Conservation (phyloP, 2,888 invertebrate genomes). For the Arenicola marina region DNA sequence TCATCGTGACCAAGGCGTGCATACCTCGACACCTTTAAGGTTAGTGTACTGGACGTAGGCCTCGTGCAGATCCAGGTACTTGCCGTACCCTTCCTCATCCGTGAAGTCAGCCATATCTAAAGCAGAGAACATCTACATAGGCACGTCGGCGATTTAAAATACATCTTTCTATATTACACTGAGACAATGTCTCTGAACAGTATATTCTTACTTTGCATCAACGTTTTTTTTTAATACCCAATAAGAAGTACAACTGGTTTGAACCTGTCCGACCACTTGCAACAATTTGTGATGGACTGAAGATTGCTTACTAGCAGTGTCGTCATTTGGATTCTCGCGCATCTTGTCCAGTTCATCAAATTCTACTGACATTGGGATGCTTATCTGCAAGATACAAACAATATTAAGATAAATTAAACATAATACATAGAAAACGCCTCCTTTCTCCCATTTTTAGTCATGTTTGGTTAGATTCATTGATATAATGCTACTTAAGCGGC, state of each 20-base stretch:
- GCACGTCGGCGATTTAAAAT: no score
- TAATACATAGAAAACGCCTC: no score
- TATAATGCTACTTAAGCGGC: neutral
- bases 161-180: no score
- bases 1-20: no score
- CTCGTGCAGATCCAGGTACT: slow-evolving; percentile 95
- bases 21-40: slow-evolving; percentile 89
- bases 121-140: no score
- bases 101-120: slow-evolving; percentile 85
- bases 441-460: no score
- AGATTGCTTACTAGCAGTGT: slow-evolving; percentile 59
- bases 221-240: no score
- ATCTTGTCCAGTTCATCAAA: slow-evolving; percentile 92
- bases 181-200: no score
- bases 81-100: slow-evolving; percentile 99
- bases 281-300: no score
- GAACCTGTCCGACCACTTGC: no score
- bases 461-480: no score
- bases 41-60: slow-evolving; percentile 96
- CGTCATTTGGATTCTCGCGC: slow-evolving; percentile 87
- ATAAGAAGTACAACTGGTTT: no score
- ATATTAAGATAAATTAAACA: neutral
- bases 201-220: slow-evolving; percentile 71
- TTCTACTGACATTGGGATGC: slow-evolving; percentile 96
- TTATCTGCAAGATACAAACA: slow-evolving; percentile 66